A percentile compares a stretch with the other conserved stretches of the same genome.
Evolutionary conservation across 64 coral and sea anemone genomes (phyloP).

Genomic region (Pachyseris speciosa): DNA sequence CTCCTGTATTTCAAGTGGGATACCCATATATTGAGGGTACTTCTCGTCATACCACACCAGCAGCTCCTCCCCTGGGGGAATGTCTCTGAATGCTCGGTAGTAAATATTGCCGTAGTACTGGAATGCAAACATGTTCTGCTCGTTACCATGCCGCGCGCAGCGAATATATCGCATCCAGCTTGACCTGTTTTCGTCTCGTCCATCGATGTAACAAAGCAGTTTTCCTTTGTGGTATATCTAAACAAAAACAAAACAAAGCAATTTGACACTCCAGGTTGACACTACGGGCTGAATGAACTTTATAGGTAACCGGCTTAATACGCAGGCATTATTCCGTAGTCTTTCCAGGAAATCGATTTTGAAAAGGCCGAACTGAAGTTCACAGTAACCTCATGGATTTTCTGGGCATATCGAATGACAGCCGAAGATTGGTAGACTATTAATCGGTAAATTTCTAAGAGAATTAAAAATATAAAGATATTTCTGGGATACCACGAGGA

Average conservation of each 20-base stretch:
- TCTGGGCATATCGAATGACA: too few species aligned
- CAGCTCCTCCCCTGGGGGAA: constrained; percentile 36
- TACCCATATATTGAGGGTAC: constrained; percentile 72
- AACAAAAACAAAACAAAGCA: too few species aligned
- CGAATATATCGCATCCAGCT: constrained; percentile 75
- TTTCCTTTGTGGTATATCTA: constrained; percentile 71
- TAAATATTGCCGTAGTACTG: constrained; percentile 67
- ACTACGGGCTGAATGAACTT: not conserved
- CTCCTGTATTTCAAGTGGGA: constrained; percentile 65
- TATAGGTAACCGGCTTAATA: too few species aligned
- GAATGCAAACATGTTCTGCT: constrained; percentile 71
- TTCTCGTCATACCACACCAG: constrained; percentile 73
- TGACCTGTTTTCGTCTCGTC: constrained; percentile 53
- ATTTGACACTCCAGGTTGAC: too few species aligned
- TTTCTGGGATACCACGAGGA: too few species aligned
- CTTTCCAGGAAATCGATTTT: too few species aligned
- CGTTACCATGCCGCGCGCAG: constrained; percentile 20
- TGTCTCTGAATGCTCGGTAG: constrained; percentile 54
- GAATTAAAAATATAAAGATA: too few species aligned
- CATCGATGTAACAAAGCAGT: constrained; percentile 58
- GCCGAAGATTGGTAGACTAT: too few species aligned
- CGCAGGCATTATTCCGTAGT: too few species aligned
- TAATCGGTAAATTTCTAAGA: too few species aligned
- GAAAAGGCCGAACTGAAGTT: too few species aligned
- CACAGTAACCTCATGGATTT: too few species aligned